Percentiles rank a stretch among this genome's conserved stretches.
These are phyloP conservation scores for Halocynthia roretzi DNA, from an alignment of 23 tunicate genomes.

Conservation along the genomic window DNA sequence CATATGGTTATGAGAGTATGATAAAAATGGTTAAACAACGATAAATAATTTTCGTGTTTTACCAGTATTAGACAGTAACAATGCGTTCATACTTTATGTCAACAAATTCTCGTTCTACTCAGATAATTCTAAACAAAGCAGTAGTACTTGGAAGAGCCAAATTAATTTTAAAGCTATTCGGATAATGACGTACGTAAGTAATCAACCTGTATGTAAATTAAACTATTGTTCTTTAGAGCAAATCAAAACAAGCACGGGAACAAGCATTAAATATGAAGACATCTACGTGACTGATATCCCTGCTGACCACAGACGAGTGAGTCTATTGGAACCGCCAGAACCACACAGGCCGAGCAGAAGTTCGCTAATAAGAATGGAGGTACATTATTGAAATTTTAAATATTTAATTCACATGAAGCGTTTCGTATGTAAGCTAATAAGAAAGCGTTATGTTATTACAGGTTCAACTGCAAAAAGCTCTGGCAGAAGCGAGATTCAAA, in stretches of 20 bases:
- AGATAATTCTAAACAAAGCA: neutral
- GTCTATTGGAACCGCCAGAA: constrained; percentile 14
- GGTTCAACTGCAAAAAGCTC: constrained; percentile 53
- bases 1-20: too few relatives aligned
- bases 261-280: constrained; percentile 56
- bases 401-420: neutral
- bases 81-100: neutral
- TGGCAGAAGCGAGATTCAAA: constrained; percentile 57
- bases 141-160: too few relatives aligned
- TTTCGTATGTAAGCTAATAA: neutral
- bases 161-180: too few relatives aligned
- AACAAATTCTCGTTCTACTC: neutral
- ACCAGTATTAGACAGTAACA: neutral
- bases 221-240: constrained; percentile 20
- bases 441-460: neutral
- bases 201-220: too few relatives aligned
- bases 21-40: too few relatives aligned
- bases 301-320: neutral
- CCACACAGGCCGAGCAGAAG: constrained; percentile 61
- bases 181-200: too few relatives aligned
- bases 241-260: constrained; percentile 35
- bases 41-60: too few relatives aligned
- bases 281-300: constrained; percentile 20
- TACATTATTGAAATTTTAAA: neutral
- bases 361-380: constrained; percentile 53